These are phyloP conservation scores for Cyprinella venusta DNA, from an alignment of 2,797 vertebrate species.

Conservation along the genomic window DNA sequence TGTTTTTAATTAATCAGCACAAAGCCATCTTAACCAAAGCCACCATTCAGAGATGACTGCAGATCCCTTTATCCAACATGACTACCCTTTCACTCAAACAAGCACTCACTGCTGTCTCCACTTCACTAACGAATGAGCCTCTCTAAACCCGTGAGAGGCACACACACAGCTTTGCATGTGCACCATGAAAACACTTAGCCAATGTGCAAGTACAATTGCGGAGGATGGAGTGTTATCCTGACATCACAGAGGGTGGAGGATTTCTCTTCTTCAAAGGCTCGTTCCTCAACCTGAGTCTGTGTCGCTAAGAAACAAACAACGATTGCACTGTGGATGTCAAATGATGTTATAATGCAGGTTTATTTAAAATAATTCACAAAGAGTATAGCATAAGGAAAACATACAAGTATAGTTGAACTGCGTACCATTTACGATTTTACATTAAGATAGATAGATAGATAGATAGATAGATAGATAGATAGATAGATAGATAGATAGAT, in stretches of 20 bases:
- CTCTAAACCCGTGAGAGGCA: conserved; percentile 13
- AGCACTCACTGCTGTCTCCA: neutral
- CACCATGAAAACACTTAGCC: conserved; percentile 25
- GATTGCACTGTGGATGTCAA: neutral
- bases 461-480: no score
- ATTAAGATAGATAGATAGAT: no score
- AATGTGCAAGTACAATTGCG: neutral
- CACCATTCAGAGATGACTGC: conserved; percentile 31
- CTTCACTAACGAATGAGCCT: conserved; percentile 15
- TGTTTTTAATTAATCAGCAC: conserved; percentile 18
- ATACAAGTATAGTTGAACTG: neutral
- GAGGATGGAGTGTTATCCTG: neutral
- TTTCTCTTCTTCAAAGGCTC: neutral
- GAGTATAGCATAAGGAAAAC: neutral
- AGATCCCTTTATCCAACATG: conserved; percentile 32
- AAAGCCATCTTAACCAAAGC: conserved; percentile 28
- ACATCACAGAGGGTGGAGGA: neutral
- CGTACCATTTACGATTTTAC: neutral
- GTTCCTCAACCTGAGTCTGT: neutral
- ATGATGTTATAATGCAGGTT: neutral
- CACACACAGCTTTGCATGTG: neutral
- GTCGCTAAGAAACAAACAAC: neutral
- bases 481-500: no score
- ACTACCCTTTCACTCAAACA: conserved; percentile 19
- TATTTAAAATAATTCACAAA: neutral